These are phyloP conservation scores for Drosophila tsacasi DNA, from an alignment of 1,140 invertebrate genomes.

Conservation along the genomic window DNA sequence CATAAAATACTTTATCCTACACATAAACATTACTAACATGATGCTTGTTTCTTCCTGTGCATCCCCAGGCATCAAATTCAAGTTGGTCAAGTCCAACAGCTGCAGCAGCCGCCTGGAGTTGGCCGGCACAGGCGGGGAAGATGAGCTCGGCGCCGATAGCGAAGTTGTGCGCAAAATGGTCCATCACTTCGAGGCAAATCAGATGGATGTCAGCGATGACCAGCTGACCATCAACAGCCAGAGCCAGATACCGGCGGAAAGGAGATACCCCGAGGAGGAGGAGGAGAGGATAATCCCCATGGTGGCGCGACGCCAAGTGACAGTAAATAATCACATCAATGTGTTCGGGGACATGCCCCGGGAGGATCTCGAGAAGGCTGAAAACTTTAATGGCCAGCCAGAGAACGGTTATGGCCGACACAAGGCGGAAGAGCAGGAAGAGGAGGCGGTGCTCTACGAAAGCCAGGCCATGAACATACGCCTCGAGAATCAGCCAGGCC, in stretches of 20 bases:
- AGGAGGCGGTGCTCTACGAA: constrained; percentile 37
- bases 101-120: constrained; percentile 93
- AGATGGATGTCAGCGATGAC: constrained; percentile 31
- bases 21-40: not conserved
- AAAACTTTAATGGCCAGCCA: constrained; percentile 51
- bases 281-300: constrained; percentile 11
- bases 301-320: constrained; percentile 60
- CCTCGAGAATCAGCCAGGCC: constrained; percentile 54
- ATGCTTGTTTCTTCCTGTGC: not conserved
- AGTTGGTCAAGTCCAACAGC: constrained; percentile 93
- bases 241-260: constrained; percentile 22
- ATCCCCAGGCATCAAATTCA: constrained; percentile 89
- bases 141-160: constrained; percentile 54
- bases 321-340: constrained; percentile 85
- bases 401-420: constrained; percentile 30
- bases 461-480: constrained; percentile 76
- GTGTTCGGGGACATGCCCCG: constrained; percentile 44
- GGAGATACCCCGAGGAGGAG: constrained; percentile 4
- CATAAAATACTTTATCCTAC: no score
- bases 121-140: constrained; percentile 88
- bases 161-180: constrained; percentile 80
- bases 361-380: constrained; percentile 24
- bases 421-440: not conserved
- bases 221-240: constrained; percentile 76
- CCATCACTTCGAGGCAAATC: constrained; percentile 72